Evolutionary conservation across 1,140 invertebrate species (phyloP), one percentile per base, ranked within the genome.

Genomic region (Rhopalosiphum maidis): DNA sequence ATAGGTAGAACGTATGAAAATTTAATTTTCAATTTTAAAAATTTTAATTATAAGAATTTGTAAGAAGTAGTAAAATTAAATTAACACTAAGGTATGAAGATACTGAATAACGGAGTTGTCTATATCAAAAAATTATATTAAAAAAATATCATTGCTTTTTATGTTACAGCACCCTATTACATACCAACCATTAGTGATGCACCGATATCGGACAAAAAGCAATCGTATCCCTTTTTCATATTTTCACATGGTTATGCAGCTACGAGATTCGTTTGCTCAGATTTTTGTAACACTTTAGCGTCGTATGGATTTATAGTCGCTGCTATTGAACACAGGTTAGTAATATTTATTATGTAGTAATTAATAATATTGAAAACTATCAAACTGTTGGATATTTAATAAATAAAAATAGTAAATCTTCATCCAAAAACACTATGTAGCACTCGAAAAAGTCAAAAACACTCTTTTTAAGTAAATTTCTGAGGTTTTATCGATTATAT

Each of bases 241-340:
- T 96, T 97, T 94, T 97, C 97, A 1, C 97, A 97, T 95, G 97
- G 97, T 23, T 95, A 97, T 68, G 96, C 96, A 37, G 96, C 96
- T 0, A 96, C 96, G 94, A 95, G 97, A 93, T 96, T 96, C 48
- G 95, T 96, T 46, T 97, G 97, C 94, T 96, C 96, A 41, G 95
- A 96, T 7, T 95, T 96, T 90, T 96, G 96, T 94, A 95, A 95
- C 68, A 96, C 97, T 93, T 94, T 97, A 82, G 97, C 97, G 21
- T 97, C 96, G 15, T 95, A 96, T 94, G 97, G 97, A 7, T 97
- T 96, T 95, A 94, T 97, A 30, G 96, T 97, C 0, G 96, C 96
- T 51, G 96, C 96, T 60, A 93, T 97, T 23, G 97, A 97, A 95
- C 97, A 97, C 94, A 96, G 96, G 96, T 96, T 95, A 94, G n/a